phyloP scores from a whole-genome alignment of 1,140 invertebrate species.

The Hycleus cichorii region DNA sequence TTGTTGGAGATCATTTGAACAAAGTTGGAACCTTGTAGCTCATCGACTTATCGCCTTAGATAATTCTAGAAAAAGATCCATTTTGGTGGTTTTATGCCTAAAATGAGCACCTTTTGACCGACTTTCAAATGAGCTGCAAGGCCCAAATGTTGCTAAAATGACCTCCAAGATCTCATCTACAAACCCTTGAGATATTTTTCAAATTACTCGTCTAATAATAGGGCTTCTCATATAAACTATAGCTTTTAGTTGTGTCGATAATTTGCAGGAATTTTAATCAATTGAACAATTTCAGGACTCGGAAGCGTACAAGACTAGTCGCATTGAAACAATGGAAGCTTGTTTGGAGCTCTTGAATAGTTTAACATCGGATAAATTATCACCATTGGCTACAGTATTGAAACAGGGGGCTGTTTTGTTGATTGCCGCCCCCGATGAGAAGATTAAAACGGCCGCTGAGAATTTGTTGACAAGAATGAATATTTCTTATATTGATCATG shows the following conservation, averaged over 20 bases:
- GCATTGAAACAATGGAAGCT: slow-evolving; percentile 52
- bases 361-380: slow-evolving; percentile 47
- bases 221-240: no score
- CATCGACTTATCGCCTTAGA: no score
- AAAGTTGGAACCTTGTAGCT: no score
- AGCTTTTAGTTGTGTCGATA: not conserved
- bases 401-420: slow-evolving; percentile 49
- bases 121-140: no score
- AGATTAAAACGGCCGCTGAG: slow-evolving; percentile 47
- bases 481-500: slow-evolving; percentile 36
- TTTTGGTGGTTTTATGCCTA: no score
- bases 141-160: no score
- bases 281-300: slow-evolving; percentile 40
- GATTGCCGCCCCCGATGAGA: slow-evolving; percentile 37
- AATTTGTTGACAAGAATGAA: slow-evolving; percentile 40
- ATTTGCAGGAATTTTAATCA: no score
- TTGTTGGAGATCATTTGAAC: no score
- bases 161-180: no score
- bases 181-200: no score
- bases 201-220: slow-evolving; percentile 11
- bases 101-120: no score
- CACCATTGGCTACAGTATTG: slow-evolving; percentile 45
- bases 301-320: slow-evolving; percentile 48
- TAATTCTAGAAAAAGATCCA: no score
- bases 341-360: slow-evolving; percentile 51